A percentile compares a stretch with the other conserved stretches of the same genome.
Evolutionary conservation across 2,113 vertebrate genomes (phyloP).

Genomic region (Raja brachyura): DNA sequence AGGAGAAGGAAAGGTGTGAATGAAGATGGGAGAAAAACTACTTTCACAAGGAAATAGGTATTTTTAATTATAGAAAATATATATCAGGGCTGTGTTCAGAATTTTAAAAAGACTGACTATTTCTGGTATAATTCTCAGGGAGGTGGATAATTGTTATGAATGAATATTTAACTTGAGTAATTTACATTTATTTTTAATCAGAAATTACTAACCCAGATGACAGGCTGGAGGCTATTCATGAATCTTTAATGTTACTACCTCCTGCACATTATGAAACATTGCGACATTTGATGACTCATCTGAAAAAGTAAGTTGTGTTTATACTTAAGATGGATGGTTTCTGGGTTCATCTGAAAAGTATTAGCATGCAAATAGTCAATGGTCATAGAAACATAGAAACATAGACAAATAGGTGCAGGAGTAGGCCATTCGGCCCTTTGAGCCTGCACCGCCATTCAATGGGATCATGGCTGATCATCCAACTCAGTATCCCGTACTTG

Average conservation of each 20-base stretch:
- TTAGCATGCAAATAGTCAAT: neutral
- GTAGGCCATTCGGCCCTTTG: no score
- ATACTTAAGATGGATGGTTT: neutral
- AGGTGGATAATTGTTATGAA: neutral
- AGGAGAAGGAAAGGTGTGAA: neutral
- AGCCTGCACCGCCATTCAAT: no score
- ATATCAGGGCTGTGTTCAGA: neutral
- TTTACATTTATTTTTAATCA: constrained; percentile 49
- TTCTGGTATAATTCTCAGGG: constrained; percentile 18
- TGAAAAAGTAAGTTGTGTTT: constrained; percentile 73
- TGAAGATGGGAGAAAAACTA: neutral
- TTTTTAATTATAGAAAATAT: neutral
- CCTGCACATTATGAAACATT: constrained; percentile 94
- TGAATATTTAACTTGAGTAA: neutral
- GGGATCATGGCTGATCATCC: no score
- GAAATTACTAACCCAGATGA: constrained; percentile 78
- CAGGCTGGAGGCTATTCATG: constrained; percentile 86
- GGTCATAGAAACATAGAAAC: no score
- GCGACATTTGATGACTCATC: constrained; percentile 89
- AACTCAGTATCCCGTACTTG: no score
- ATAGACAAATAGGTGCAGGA: no score
- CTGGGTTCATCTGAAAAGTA: neutral
- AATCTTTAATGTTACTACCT: constrained; percentile 80
- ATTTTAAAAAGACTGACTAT: neutral
- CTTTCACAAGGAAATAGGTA: neutral